Evolutionary conservation across 2,113 vertebrate genomes (phyloP).

Genomic region (Cacatua alba): DNA sequence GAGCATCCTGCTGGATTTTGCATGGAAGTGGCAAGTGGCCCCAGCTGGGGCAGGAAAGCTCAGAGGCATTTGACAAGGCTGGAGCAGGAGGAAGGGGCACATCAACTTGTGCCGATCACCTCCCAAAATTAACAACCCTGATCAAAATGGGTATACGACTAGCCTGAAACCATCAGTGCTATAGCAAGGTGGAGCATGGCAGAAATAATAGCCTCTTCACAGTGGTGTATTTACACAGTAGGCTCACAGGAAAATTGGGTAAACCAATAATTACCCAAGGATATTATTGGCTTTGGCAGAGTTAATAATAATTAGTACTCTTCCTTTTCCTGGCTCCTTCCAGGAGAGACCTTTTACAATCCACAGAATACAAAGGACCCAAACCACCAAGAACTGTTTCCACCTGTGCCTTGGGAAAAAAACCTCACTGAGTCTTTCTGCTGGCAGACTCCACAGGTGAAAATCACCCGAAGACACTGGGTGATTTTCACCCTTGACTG

Average conservation of each 20-base stretch:
- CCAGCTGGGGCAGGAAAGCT: background rate
- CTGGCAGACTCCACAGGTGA: background rate
- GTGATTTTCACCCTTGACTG: background rate
- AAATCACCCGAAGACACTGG: background rate
- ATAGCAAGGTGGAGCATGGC: background rate
- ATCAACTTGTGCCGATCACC: background rate
- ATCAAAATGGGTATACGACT: background rate
- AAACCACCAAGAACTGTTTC: constrained; percentile 14
- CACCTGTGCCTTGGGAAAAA: background rate
- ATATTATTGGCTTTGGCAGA: constrained; percentile 71
- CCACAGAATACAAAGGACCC: background rate
- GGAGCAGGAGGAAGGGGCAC: background rate
- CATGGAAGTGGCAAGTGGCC: background rate
- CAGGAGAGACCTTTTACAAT: constrained; percentile 51
- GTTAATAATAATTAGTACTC: constrained; percentile 68
- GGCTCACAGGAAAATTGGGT: constrained; percentile 65
- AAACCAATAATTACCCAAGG: constrained; percentile 66
- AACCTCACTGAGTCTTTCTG: background rate
- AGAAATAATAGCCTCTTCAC: constrained; percentile 46
- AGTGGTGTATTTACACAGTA: constrained; percentile 58
- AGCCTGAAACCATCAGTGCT: background rate
- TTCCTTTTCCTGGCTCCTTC: constrained; percentile 45
- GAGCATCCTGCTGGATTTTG: background rate
- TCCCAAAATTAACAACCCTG: background rate
- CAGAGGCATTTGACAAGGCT: background rate